A percentile compares a stretch with the other conserved stretches of the same genome.
Evolutionary conservation across 2,797 vertebrate genomes (phyloP).

Genomic region (Hippopotamyrus pictus): DNA sequence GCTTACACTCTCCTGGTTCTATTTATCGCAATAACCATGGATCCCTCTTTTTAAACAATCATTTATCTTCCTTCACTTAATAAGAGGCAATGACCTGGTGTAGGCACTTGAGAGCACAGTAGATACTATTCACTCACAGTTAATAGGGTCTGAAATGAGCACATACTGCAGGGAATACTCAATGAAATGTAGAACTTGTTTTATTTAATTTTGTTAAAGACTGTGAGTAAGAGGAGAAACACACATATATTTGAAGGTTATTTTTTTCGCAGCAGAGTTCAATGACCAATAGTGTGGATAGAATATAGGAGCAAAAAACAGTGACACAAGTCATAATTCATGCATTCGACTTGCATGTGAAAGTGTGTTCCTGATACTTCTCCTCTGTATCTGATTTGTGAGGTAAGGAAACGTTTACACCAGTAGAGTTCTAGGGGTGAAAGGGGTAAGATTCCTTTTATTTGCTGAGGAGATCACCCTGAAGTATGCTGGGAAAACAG

Average conservation of each 20-base stretch:
- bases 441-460: background rate
- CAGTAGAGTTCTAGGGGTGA: background rate
- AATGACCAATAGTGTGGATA: background rate
- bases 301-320: background rate
- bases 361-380: background rate
- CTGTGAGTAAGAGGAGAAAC: background rate
- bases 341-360: background rate
- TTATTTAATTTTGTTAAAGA: background rate
- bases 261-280: background rate
- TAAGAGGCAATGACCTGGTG: conserved; percentile 19
- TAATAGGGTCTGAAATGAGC: conserved; percentile 17
- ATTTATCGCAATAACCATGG: conserved; percentile 5
- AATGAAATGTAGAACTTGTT: background rate
- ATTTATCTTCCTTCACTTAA: conserved; percentile 16
- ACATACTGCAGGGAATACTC: background rate
- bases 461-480: background rate
- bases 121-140: background rate
- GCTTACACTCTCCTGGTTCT: background rate
- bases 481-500: background rate
- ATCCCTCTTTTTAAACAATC: conserved; percentile 7
- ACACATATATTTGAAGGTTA: background rate
- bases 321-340: background rate
- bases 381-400: background rate
- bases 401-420: background rate
- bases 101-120: background rate